phyloP scores from a whole-genome alignment of 1,140 invertebrate species.

The Panulirus ornatus region DNA sequence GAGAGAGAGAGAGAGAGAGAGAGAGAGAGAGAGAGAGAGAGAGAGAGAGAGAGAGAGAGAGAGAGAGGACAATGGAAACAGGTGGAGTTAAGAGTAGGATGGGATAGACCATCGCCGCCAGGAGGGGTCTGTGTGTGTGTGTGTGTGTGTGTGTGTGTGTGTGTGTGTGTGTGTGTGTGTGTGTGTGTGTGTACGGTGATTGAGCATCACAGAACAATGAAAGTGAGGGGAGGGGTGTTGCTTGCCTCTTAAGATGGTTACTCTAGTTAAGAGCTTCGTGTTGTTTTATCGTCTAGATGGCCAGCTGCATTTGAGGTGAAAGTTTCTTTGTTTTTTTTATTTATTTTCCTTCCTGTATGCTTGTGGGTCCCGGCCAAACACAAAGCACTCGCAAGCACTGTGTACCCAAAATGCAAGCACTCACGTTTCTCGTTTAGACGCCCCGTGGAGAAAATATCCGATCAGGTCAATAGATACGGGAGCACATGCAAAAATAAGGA shows the following conservation, averaged over 20 bases:
- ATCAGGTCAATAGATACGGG: too few relatives aligned
- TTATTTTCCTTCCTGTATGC: too few relatives aligned
- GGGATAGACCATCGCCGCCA: too few relatives aligned
- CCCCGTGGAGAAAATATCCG: too few relatives aligned
- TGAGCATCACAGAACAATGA: background rate
- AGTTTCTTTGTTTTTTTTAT: too few relatives aligned
- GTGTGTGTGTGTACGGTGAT: background rate
- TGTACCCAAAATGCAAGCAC: too few relatives aligned
- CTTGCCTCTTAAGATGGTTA: background rate
- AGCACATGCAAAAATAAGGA: too few relatives aligned
- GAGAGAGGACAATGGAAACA: background rate
- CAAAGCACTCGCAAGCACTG: too few relatives aligned
- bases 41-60: conserved; percentile 24
- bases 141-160: background rate
- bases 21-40: background rate
- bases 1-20: background rate
- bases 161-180: background rate
- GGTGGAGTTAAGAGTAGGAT: background rate
- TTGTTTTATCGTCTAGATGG: too few relatives aligned
- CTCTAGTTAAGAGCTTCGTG: background rate
- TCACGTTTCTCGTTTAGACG: too few relatives aligned
- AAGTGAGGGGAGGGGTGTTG: background rate
- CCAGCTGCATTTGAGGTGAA: too few relatives aligned
- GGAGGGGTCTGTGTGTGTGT: background rate
- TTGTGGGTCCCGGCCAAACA: too few relatives aligned